A percentile compares a stretch with the other conserved stretches of the same genome.
phyloP scores from a whole-genome alignment of 2,113 vertebrate genomes.

The Rhinogobius similis region DNA sequence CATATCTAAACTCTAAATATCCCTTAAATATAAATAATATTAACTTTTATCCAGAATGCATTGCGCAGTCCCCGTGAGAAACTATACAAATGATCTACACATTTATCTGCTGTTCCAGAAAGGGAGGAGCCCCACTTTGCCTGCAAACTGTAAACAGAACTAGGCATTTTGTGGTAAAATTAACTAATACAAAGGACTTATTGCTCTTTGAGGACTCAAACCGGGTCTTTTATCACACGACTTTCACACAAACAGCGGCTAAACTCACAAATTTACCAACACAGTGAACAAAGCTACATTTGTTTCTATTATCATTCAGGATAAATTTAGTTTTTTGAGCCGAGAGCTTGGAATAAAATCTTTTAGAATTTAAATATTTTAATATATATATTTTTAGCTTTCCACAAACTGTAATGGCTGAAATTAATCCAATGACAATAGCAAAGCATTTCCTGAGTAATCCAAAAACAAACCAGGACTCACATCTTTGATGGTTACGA shows the following conservation, averaged over 20 bases:
- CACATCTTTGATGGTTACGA: constrained; percentile 41
- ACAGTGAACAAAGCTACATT: constrained; percentile 24
- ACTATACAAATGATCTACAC: constrained; percentile 60
- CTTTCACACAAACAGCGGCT: constrained; percentile 45
- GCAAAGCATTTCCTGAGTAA: constrained; percentile 72
- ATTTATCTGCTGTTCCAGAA: constrained; percentile 44
- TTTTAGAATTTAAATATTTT: not conserved
- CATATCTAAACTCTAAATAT: constrained; percentile 79
- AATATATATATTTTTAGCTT: not conserved
- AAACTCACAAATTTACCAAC: constrained; percentile 48
- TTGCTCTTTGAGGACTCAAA: constrained; percentile 70
- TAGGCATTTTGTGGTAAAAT: constrained; percentile 43
- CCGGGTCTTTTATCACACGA: constrained; percentile 39
- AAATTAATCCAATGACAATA: constrained; percentile 28
- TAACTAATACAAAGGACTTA: constrained; percentile 57
- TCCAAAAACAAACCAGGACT: constrained; percentile 60
- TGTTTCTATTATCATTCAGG: constrained; percentile 7
- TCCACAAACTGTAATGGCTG: constrained; percentile 21
- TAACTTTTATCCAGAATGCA: constrained; percentile 64
- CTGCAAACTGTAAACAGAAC: constrained; percentile 63
- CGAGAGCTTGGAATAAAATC: not conserved
- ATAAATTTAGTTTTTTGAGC: constrained; percentile 1
- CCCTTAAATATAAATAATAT: constrained; percentile 85
- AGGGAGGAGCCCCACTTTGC: constrained; percentile 47
- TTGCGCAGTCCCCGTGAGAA: constrained; percentile 63